Base-by-base conservation (phyloP, 2,888 invertebrate species). In the Coleophora deauratella region DNA sequence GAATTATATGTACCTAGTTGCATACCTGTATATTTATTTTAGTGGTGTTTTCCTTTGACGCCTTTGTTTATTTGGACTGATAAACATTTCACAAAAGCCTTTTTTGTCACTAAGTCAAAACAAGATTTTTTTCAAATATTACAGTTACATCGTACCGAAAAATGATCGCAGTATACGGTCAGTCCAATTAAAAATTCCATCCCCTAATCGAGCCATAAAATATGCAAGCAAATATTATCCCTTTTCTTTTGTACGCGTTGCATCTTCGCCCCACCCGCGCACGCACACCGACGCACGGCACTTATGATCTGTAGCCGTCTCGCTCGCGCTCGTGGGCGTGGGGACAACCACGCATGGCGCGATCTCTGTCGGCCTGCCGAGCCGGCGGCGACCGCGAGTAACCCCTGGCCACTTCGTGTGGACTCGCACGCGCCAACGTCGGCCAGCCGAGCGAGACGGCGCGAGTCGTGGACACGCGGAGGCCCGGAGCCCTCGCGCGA, bases 191-290 rank as follows among this genome's bases (percentile, higher is more conserved):
- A 85, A 84, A 85, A 84, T 85, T 84, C 84, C 80, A 84, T 85
- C 84, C 79, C 71, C 76, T 84, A 84, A 85, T 84, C 84, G 84
- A 85, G 85, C 82, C 81, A 82, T 85, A 76, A 85, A 85, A 84
- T 84, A 85, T 84, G 84, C 84, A 85, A 72, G 85, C 82, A 85
- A 85, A 84, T 85, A 84, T 81, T 85, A 84, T 84, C 84, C 84
- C 80, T 84, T 84, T 84, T 81, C 81, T 82, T 82, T 84, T 82
- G 81, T 77, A 78, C 78, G 76, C 77, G 79, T 62, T 84, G 84
- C 82, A 84, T 82, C 79, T 80, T 81, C 74, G 84, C 84, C 84
- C 85, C 85, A 82, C 85, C 84, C 84, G 84, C 82, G 75, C 82
- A 82, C 85, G 81, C 85, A 84, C 85, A 81, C 84, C 72, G 64